phyloP scores from a whole-genome alignment of 2,888 invertebrate genomes.

The Rugalucina vietnamica region DNA sequence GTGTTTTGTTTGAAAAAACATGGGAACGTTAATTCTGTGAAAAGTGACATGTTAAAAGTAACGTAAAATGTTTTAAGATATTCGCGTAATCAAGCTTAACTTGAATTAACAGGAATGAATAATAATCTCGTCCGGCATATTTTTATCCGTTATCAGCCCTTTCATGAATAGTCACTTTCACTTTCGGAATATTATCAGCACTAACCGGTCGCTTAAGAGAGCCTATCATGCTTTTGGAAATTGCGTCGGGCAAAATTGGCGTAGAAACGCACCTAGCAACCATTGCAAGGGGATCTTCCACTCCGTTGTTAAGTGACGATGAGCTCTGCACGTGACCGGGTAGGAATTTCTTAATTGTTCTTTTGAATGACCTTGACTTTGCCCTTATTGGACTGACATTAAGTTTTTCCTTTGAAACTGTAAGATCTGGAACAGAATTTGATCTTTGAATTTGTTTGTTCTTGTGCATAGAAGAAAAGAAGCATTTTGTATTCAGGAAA shows the following conservation, averaged over 20 bases:
- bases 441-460: constrained; percentile 82
- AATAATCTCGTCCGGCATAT: too few relatives aligned
- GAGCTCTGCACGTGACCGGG: constrained; percentile 58
- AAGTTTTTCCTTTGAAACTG: constrained; percentile 54
- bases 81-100: too few relatives aligned
- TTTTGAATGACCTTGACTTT: constrained; percentile 67
- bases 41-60: too few relatives aligned
- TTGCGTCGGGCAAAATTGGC: constrained; percentile 72
- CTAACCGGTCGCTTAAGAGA: constrained; percentile 69
- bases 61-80: too few relatives aligned
- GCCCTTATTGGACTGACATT: constrained; percentile 50
- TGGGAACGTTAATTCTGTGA: too few relatives aligned
- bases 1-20: too few relatives aligned
- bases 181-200: constrained; percentile 73
- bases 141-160: neutral
- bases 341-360: constrained; percentile 73
- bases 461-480: constrained; percentile 75
- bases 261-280: constrained; percentile 77
- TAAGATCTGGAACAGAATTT: constrained; percentile 86
- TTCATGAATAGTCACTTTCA: constrained; percentile 68
- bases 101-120: too few relatives aligned
- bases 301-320: constrained; percentile 21
- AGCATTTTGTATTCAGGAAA: constrained; percentile 83
- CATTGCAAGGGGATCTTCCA: constrained; percentile 72
- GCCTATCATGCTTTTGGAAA: constrained; percentile 54